A percentile compares a stretch with the other conserved stretches of the same genome.
Conservation (phyloP, 2,888 invertebrate species). For the Oligia strigilis region DNA sequence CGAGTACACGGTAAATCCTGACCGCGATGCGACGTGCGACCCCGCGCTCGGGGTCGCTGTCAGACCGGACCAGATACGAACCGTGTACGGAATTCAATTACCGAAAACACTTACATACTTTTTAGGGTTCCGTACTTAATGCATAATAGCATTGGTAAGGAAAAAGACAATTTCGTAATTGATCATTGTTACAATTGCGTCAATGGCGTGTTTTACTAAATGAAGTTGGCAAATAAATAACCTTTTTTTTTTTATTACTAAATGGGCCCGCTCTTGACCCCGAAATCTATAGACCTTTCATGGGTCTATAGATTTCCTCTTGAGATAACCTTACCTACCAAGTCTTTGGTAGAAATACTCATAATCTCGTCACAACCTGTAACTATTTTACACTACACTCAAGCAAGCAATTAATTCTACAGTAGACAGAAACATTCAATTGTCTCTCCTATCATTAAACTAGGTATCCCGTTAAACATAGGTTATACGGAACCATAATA, state of each 20-base stretch:
- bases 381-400: constrained; percentile 7
- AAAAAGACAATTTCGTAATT: not conserved
- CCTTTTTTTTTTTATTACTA: no score
- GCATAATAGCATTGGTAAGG: not conserved
- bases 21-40: constrained; percentile 82
- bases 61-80: constrained; percentile 74
- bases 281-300: no score
- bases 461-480: constrained; percentile 41
- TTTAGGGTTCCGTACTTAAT: constrained; percentile 71
- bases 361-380: not conserved
- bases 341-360: not conserved
- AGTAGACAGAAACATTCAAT: constrained; percentile 41
- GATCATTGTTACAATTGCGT: not conserved
- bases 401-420: constrained; percentile 22
- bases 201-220: not conserved
- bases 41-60: constrained; percentile 68
- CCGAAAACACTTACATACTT: constrained; percentile 75
- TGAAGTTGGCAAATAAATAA: not conserved
- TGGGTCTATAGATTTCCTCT: not conserved
- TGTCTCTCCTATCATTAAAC: constrained; percentile 58
- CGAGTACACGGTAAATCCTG: constrained; percentile 84
- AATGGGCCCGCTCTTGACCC: no score
- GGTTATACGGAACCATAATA: constrained; percentile 56
- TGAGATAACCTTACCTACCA: not conserved
- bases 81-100: constrained; percentile 87